These are phyloP conservation scores for Oreochromis tanganicae DNA, from an alignment of 2,113 vertebrate genomes.

Conservation along the genomic window DNA sequence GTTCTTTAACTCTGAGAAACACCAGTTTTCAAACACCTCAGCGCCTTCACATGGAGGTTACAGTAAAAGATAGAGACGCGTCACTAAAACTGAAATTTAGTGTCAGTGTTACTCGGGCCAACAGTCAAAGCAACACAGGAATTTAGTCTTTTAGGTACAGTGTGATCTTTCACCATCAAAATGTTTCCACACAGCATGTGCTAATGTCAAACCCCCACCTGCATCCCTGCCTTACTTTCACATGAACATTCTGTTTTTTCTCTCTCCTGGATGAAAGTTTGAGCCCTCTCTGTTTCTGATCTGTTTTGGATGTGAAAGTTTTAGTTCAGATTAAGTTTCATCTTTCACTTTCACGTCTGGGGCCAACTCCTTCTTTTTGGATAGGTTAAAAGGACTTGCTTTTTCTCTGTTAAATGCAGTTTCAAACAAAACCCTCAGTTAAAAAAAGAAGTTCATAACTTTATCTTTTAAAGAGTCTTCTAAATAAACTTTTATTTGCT, in stretches of 20 bases:
- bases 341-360: slow-evolving; percentile 38
- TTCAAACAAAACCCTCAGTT: background rate
- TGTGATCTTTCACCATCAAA: background rate
- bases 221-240: slow-evolving; percentile 34
- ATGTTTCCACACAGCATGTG: background rate
- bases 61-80: background rate
- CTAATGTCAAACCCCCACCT: slow-evolving; percentile 14
- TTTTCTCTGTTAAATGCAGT: background rate
- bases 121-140: fast-evolving
- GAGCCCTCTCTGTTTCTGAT: slow-evolving; percentile 41
- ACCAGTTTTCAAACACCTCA: background rate
- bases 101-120: background rate
- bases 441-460: background rate
- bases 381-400: background rate
- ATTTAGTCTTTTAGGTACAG: background rate
- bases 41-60: background rate
- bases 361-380: background rate
- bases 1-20: background rate
- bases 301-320: slow-evolving; percentile 48
- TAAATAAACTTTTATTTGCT: background rate
- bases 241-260: background rate
- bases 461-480: background rate
- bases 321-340: slow-evolving; percentile 32
- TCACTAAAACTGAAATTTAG: background rate
- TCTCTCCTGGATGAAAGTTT: slow-evolving; percentile 10